phyloP scores from a whole-genome alignment of 2,888 invertebrate species.

The Agriopis aurantiaria region DNA sequence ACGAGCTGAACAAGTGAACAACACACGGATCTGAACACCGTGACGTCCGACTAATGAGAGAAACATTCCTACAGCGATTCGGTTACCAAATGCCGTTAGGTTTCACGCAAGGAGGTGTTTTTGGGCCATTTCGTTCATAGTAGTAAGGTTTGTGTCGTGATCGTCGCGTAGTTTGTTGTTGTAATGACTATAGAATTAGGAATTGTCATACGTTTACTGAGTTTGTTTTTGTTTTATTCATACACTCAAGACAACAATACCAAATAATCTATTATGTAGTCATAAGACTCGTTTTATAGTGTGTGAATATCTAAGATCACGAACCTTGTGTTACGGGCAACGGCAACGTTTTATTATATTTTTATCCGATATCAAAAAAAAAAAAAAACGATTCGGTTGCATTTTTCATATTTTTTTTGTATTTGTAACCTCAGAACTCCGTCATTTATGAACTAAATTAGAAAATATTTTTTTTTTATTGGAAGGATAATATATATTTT shows the following conservation, averaged over 20 bases:
- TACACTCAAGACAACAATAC: not conserved
- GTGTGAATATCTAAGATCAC: not conserved
- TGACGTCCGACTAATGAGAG: slow-evolving; percentile 50
- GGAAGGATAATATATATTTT: no score
- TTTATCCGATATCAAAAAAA: no score
- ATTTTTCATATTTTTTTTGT: no score
- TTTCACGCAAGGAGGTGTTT: slow-evolving; percentile 37
- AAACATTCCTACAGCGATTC: slow-evolving; percentile 43
- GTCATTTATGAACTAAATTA: no score
- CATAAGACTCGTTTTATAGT: not conserved
- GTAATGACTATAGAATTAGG: not conserved
- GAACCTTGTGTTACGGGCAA: not conserved
- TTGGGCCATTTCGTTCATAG: slow-evolving; percentile 30
- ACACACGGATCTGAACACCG: slow-evolving; percentile 44
- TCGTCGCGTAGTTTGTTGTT: not conserved
- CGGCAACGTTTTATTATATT: not conserved
- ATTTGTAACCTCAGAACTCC: no score
- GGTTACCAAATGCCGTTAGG: slow-evolving; percentile 38
- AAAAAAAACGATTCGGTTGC: no score
- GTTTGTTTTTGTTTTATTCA: slow-evolving; percentile 2
- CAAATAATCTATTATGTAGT: not conserved
- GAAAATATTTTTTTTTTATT: no score
- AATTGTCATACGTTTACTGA: not conserved
- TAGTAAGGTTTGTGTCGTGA: slow-evolving; percentile 10
- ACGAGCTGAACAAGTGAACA: slow-evolving; percentile 28